A percentile compares a stretch with the other conserved stretches of the same genome.
phyloP scores from a whole-genome alignment of 2,888 invertebrate genomes.

The Acleris sparsana region DNA sequence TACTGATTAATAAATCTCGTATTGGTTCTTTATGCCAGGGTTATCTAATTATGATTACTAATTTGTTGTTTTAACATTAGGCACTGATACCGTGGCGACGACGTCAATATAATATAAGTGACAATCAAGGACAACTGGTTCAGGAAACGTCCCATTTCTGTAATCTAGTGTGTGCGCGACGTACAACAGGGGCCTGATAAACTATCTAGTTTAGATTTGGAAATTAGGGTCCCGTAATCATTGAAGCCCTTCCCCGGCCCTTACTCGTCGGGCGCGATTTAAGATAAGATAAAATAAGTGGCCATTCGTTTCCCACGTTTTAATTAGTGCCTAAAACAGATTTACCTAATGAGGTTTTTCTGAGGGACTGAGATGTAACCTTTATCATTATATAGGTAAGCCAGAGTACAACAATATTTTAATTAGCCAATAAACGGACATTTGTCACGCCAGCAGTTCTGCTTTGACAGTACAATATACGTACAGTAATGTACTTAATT shows the following conservation, averaged over 20 bases:
- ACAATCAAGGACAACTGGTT: slow-evolving; percentile 1
- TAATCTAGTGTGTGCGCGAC: slow-evolving; percentile 1
- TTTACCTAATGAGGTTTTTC: slow-evolving; percentile 4
- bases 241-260: slow-evolving; percentile 9
- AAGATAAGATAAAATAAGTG: slow-evolving; percentile 3
- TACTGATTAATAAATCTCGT: slow-evolving; percentile 1
- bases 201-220: slow-evolving; percentile 9
- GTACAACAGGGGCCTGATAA: slow-evolving; percentile 8
- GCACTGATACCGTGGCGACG: not conserved
- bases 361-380: not conserved
- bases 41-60: slow-evolving; percentile 7
- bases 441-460: too few species aligned
- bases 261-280: slow-evolving; percentile 9
- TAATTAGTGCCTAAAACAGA: slow-evolving; percentile 6
- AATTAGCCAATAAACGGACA: too few species aligned
- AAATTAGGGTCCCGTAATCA: slow-evolving; percentile 14
- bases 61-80: slow-evolving; percentile 6
- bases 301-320: slow-evolving; percentile 12
- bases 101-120: not conserved
- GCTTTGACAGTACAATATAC: too few species aligned
- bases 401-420: too few species aligned
- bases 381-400: not conserved
- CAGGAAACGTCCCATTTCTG: not conserved
- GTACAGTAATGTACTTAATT: too few species aligned
- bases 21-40: not conserved